Evolutionary conservation across 1,140 invertebrate species (phyloP), one percentile per base, ranked within the genome.

Genomic region (Akabosia matsudoensis): DNA sequence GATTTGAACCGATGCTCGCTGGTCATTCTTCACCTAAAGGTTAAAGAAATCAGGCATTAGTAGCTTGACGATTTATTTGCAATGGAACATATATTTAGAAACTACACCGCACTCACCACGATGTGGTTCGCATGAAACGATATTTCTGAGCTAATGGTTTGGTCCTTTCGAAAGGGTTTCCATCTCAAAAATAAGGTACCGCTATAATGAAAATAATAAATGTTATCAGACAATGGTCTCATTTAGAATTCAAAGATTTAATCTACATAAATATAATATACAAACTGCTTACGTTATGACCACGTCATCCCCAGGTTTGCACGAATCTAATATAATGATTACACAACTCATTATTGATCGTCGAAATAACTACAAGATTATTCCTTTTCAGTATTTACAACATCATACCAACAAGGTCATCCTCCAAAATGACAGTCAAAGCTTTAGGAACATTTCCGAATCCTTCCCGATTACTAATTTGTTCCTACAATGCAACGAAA

Each of bases 381-480:
- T n/a, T n/a, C n/a, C n/a, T n/a, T n/a, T n/a, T n/a, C n/a, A n/a
- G n/a, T n/a, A n/a, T n/a, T n/a, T n/a, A n/a, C n/a, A n/a, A n/a
- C n/a, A n/a, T n/a, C n/a, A n/a, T n/a, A n/a, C n/a, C n/a, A n/a
- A 96, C 92, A 14, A 97, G 86, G 85, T 96, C 94, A 87, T 96
- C 90, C 83, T 96, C 90, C 37, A 96, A 84, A 33, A 92, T 89
- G 0, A 95, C 89, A 88, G 89, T 91, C 85, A 94, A 89, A 13
- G 91, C 90, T n/a, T 89, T 87, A 0, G 92, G 92, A 80, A 94
- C 90, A 24, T 88, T 89, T 16, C 92, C 92, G 77, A 93, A 85
- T 67, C 87, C 87, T 37, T 92, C 83, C 24, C 54, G 14, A 61
- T 4, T 45, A 56, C 54, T 67, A 30, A 67, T 82, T 91, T 92